Evolutionary conservation across 2,113 vertebrate species (phyloP), one percentile per base, ranked within the genome.

Genomic region (Prionailurus viverrinus): DNA sequence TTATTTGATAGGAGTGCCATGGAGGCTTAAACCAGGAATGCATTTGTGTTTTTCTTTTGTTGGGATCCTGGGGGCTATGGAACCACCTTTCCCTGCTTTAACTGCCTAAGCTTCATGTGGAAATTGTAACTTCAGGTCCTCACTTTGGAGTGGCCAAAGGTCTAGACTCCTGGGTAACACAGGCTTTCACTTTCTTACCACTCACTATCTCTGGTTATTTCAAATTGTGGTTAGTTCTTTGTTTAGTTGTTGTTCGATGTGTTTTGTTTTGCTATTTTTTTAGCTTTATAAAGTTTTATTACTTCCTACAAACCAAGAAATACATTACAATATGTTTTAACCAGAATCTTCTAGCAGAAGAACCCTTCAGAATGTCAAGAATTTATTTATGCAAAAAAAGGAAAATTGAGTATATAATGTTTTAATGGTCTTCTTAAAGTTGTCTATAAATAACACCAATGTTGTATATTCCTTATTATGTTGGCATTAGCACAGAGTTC

Each of bases 311-410:
- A 91, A 61, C 16, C 5, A 18, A 58, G 25, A 87, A 89, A 79
- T 91, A 65, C 10, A 88, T 69, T 81, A n/a, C 48, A 71, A 79
- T 65, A 80, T 4, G 0, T 29, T 96, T 90, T 93, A 96, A 83
- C 18, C 21, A n/a, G 27, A 91, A 51, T 63, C 29, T 7, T 55
- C 79, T 89, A 58, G 36, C 15, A 79, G 13, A 85, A 82, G 18
- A 13, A 7, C 2, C 2, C 5, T 89, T 81, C 18, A 81, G 92
- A 94, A 66, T 92, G 7, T 65, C 14, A 61, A 61, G 11, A 19
- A 12, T 84, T 89, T 89, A 3, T 33, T 94, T 58, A 79, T 21
- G 7, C 18, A 41, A 29, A 78, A 61, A 66, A 55, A 45, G 33
- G 14, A 71, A 45, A 91, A 36, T 61, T 83, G 86, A 63, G 25